phyloP scores from a whole-genome alignment of 35 echinoderm and acorn worm species.

The Patiria miniata region DNA sequence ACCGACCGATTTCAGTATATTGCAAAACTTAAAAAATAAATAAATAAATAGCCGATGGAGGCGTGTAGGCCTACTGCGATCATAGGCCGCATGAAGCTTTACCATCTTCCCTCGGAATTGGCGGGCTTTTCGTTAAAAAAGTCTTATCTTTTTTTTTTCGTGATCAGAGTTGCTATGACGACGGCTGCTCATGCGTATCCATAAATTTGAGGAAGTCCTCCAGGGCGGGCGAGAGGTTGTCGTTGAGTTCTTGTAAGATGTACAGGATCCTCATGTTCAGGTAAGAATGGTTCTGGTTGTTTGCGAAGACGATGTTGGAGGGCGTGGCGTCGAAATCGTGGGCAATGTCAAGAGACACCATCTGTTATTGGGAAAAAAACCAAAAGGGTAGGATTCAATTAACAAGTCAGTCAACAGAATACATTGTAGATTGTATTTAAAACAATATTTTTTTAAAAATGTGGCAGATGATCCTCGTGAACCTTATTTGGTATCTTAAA shows the following conservation, averaged over 20 bases:
- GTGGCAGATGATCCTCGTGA: too few relatives aligned
- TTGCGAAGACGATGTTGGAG: not conserved
- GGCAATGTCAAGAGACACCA: not conserved
- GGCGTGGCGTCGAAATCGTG: not conserved
- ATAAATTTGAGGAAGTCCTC: not conserved
- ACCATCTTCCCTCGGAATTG: not conserved
- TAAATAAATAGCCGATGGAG: too few relatives aligned
- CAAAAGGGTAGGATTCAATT: too few relatives aligned
- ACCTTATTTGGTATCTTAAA: too few relatives aligned
- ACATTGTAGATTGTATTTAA: too few relatives aligned
- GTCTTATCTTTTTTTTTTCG: too few relatives aligned
- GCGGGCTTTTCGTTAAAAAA: slow-evolving; percentile 5
- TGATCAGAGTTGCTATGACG: slow-evolving; percentile 1
- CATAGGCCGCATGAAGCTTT: not conserved
- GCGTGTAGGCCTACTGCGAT: too few relatives aligned
- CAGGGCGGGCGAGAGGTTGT: not conserved
- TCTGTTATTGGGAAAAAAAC: not conserved
- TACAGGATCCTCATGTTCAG: not conserved
- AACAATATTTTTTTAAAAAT: too few relatives aligned
- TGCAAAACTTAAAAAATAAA: not conserved
- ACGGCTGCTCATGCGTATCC: not conserved
- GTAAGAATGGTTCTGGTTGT: not conserved
- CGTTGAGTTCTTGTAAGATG: not conserved
- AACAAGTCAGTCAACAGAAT: too few relatives aligned
- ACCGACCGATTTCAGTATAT: not conserved